Base-by-base conservation (phyloP, 2,797 vertebrate genomes). In the Pelobates cultripes region DNA sequence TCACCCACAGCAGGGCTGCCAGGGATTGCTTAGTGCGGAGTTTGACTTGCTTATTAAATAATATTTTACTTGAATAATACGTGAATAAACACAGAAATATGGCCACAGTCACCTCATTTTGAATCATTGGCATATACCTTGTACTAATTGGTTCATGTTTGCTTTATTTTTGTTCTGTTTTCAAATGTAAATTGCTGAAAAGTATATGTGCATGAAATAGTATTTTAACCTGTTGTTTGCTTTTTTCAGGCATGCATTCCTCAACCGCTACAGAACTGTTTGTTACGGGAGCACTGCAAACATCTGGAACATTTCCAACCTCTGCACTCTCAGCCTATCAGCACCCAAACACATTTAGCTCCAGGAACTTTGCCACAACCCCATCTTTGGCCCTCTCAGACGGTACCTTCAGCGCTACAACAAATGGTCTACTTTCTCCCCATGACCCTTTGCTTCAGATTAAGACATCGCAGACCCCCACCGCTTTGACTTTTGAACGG, bases 371-470 rank as follows among this genome's bases (percentile, higher is more conserved):
- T 86, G 89, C 92, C 86, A 92, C 96, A 85, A 94, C 95, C 85
- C 95, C 97, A 84, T 93, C 97, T 85, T 91, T 99, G 88, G 89
- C 94, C 87, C 95, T 98, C 91, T 97, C 97, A 86, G 97, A 99
- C 88, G 91, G 94, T 84, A 92, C 95, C 90, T 98, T 98, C 90
- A 98, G 93, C 90, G 93, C 95, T 87, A 93, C 97, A 15, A 92
- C 96, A 15, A 99, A 98, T 78, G 97, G 97, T 86, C 94, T 99
- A 86, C 92, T 99, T 86, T 95, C 92, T 88, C 88, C 92, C 86
- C 97, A 96, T 15, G 97, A 99, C 86, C 93, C 96, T 86, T 91
- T 99, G 78, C 90, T 98, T 40, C 97, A 97, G 87, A 95, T 98
- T 85, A 99, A 99, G 91, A 89, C 96, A 63, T 95, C 95, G 3